Evolutionary conservation across 1,140 invertebrate genomes (phyloP).

Genomic region (Amphibalanus amphitrite): DNA sequence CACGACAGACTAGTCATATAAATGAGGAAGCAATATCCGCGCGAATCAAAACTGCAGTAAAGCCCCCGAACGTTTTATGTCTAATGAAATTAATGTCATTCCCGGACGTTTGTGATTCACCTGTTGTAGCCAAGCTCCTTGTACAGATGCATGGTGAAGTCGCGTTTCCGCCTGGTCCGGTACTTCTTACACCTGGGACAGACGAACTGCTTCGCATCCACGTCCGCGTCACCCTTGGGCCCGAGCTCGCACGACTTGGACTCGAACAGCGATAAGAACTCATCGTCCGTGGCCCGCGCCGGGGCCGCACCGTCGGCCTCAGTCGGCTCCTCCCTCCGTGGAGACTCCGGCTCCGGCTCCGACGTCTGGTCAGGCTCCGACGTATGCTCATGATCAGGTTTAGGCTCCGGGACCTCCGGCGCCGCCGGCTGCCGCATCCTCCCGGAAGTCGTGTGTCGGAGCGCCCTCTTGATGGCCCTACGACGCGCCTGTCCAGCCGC

Average conservation of each 20-base stretch:
- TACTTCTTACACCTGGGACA: slow-evolving; percentile 17
- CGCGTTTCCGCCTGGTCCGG: slow-evolving; percentile 15
- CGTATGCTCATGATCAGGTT: too few species aligned
- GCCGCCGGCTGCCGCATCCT: not conserved
- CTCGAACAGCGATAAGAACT: not conserved
- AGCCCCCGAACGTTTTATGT: too few species aligned
- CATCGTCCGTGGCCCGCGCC: not conserved
- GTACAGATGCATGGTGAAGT: slow-evolving; percentile 17
- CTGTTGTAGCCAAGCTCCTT: slow-evolving; percentile 17
- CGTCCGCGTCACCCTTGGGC: not conserved
- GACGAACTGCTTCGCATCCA: slow-evolving; percentile 10
- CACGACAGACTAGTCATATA: too few species aligned
- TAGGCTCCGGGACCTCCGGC: not conserved
- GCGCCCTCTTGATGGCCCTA: not conserved
- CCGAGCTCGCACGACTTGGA: not conserved
- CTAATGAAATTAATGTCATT: too few species aligned
- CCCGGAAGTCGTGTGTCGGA: not conserved
- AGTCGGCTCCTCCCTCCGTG: not conserved
- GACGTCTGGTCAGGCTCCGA: slow-evolving; percentile 11
- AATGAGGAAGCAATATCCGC: too few species aligned
- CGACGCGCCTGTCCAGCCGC: not conserved
- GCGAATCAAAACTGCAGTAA: too few species aligned
- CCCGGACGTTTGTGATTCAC: too few species aligned
- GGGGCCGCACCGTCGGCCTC: not conserved
- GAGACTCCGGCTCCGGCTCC: slow-evolving; percentile 5